These are phyloP conservation scores for Globodera ellingtonae DNA, from an alignment of 1,140 invertebrate species.

Conservation along the genomic window DNA sequence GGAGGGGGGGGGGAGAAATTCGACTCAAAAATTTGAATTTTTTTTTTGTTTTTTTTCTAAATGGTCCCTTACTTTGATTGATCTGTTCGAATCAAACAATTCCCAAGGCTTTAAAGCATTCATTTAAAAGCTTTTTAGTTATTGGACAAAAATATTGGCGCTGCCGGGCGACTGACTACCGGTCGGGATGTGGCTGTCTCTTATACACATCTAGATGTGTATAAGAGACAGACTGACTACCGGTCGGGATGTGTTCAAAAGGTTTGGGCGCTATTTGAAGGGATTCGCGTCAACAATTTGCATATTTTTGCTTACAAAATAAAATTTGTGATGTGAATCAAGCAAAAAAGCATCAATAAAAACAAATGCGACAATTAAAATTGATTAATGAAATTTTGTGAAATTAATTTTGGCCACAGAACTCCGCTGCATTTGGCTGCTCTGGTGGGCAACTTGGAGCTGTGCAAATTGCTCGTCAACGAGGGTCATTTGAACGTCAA, in stretches of 20 bases:
- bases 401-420: not conserved
- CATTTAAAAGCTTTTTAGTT: not conserved
- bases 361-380: too few species aligned
- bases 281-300: not conserved
- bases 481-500: constrained; percentile 29
- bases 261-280: constrained; percentile 3
- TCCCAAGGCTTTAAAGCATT: too few species aligned
- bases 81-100: too few species aligned
- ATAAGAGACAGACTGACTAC: not conserved
- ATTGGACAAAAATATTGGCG: not conserved
- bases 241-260: constrained; percentile 16
- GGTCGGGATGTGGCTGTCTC: constrained; percentile 3
- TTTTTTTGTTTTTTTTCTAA: too few species aligned
- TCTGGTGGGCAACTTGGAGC: constrained; percentile 32
- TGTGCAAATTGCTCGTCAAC: constrained; percentile 47
- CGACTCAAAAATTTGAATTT: too few species aligned
- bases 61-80: too few species aligned
- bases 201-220: too few species aligned
- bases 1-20: too few species aligned
- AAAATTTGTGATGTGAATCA: too few species aligned
- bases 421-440: constrained; percentile 51
- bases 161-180: not conserved
- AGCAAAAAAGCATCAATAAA: too few species aligned
- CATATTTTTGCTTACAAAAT: too few species aligned
- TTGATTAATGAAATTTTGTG: too few species aligned